phyloP scores from a whole-genome alignment of 2,888 invertebrate species.

The Nineta flava region DNA sequence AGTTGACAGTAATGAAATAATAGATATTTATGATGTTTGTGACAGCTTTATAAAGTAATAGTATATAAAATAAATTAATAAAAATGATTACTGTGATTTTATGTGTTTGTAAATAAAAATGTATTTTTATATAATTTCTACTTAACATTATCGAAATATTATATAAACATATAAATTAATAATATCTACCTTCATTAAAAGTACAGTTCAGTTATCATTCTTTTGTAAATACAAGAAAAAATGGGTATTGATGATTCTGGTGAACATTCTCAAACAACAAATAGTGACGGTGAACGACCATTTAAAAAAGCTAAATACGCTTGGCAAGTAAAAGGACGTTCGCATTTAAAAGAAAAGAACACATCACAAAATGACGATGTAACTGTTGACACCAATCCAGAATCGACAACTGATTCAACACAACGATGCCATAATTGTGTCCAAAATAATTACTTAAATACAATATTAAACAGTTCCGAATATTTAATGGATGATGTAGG shows the following conservation, averaged over 20 bases:
- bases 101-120: too few species aligned
- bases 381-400: constrained; percentile 9
- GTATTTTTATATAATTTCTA: too few species aligned
- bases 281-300: constrained; percentile 26
- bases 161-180: too few species aligned
- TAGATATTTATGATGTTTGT: too few species aligned
- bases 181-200: too few species aligned
- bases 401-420: constrained; percentile 16
- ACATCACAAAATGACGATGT: constrained; percentile 4
- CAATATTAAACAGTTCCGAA: constrained; percentile 12
- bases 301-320: constrained; percentile 48
- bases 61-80: too few species aligned
- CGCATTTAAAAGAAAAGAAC: constrained; percentile 35
- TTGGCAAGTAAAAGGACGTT: constrained; percentile 50
- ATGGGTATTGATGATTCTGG: constrained; percentile 6
- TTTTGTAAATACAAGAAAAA: background rate
- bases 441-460: constrained; percentile 11
- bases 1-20: too few species aligned
- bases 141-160: too few species aligned
- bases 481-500: constrained; percentile 14
- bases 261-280: constrained; percentile 4
- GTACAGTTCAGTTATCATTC: too few species aligned
- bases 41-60: too few species aligned
- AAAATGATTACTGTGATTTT: too few species aligned
- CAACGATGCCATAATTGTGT: constrained; percentile 13